phyloP scores from a whole-genome alignment of 1,140 invertebrate genomes.

The Cydia strobilella region DNA sequence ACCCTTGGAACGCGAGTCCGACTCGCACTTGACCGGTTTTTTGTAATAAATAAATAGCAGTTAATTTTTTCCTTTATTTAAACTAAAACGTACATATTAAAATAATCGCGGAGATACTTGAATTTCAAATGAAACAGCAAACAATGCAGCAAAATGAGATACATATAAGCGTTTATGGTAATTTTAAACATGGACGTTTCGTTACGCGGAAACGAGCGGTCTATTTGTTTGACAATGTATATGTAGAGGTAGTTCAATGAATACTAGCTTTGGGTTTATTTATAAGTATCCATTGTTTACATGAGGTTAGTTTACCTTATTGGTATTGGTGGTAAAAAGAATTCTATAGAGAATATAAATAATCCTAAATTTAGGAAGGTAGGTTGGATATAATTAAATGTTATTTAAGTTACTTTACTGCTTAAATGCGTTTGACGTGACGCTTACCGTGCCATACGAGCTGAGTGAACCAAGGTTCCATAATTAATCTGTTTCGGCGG shows the following conservation, averaged over 20 bases:
- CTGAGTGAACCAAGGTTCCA: slow-evolving; percentile 9
- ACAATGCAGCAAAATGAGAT: slow-evolving; percentile 48
- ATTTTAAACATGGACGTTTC: slow-evolving; percentile 50
- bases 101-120: slow-evolving; percentile 13
- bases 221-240: slow-evolving; percentile 8
- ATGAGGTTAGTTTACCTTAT: background rate
- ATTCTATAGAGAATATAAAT: no score
- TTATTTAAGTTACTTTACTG: no score
- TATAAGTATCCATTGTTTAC: background rate
- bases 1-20: no score
- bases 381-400: no score
- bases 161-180: slow-evolving; percentile 60
- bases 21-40: no score
- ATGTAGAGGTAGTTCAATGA: background rate
- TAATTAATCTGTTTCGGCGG: slow-evolving; percentile 24
- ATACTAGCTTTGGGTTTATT: background rate
- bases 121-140: slow-evolving; percentile 50
- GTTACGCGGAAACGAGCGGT: slow-evolving; percentile 35
- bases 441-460: background rate
- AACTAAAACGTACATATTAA: slow-evolving; percentile 21
- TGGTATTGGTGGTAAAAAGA: no score
- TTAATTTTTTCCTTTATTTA: no score
- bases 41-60: no score
- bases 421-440: background rate
- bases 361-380: no score